These are phyloP conservation scores for Ploceus nigricollis DNA, from an alignment of 2,113 vertebrate genomes.

Conservation along the genomic window DNA sequence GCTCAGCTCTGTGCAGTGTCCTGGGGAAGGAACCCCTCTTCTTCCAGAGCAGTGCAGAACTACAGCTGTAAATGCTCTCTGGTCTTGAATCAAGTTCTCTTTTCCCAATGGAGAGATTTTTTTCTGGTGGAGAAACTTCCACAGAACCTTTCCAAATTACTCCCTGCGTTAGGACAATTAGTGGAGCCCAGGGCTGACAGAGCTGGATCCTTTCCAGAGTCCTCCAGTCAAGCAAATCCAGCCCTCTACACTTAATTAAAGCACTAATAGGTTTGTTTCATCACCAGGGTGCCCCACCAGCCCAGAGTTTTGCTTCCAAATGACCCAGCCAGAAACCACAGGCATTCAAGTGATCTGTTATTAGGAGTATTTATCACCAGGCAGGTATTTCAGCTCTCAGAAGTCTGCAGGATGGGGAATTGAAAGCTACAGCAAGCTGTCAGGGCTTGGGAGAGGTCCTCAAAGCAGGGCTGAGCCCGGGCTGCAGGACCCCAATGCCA, in stretches of 20 bases:
- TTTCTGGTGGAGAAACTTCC: not conserved
- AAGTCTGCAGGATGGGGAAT: not conserved
- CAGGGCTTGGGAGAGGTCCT: not conserved
- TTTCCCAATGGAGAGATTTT: rapidly evolving
- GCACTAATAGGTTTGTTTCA: not conserved
- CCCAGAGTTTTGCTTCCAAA: not conserved
- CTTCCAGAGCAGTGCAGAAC: not conserved
- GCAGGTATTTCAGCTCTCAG: not conserved
- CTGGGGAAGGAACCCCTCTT: not conserved
- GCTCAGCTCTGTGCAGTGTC: not conserved
- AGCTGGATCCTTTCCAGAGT: not conserved
- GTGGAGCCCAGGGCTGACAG: not conserved
- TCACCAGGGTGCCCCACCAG: not conserved
- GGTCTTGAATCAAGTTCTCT: not conserved
- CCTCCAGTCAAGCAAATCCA: not conserved
- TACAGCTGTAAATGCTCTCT: not conserved
- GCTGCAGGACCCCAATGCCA: not conserved
- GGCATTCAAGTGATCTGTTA: not conserved
- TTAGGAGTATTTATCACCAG: not conserved
- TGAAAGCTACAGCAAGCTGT: not conserved
- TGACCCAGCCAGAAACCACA: not conserved
- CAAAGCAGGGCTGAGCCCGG: not conserved
- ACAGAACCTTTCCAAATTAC: not conserved
- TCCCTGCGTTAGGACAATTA: not conserved
- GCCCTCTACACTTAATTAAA: not conserved